Evolutionary conservation across 2,113 vertebrate species (phyloP).

Genomic region (Pachyramphus minor): DNA sequence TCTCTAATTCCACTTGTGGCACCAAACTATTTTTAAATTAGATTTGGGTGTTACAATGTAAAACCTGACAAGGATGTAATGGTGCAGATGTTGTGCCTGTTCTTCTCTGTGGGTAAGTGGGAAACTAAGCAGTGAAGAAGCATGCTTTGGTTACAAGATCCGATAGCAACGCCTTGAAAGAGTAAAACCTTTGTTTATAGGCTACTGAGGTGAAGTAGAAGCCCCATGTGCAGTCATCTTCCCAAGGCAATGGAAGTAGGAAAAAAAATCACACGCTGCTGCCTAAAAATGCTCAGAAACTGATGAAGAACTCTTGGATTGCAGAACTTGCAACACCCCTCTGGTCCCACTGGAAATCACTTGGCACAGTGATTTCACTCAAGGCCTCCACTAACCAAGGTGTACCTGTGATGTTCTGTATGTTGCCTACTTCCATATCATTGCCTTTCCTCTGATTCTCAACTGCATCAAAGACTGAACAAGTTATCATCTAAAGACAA

Average conservation of each 20-base stretch:
- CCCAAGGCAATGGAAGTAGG: neutral
- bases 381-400: neutral
- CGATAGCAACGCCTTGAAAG: neutral
- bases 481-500: neutral
- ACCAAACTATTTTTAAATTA: neutral
- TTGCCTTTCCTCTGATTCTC: neutral
- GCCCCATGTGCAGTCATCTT: neutral
- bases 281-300: neutral
- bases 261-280: neutral
- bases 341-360: neutral
- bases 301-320: neutral
- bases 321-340: neutral
- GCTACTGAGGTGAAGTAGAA: neutral
- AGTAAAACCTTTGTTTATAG: neutral
- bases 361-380: neutral
- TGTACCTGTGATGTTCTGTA: neutral
- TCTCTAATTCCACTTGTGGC: neutral
- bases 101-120: neutral
- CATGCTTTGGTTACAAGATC: neutral
- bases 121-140: neutral
- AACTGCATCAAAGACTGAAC: neutral
- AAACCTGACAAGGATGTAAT: neutral
- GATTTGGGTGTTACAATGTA: neutral
- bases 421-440: neutral
- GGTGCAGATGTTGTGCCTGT: neutral